Conservation (phyloP, 2,113 vertebrate genomes). For the Aptenodytes patagonicus region DNA sequence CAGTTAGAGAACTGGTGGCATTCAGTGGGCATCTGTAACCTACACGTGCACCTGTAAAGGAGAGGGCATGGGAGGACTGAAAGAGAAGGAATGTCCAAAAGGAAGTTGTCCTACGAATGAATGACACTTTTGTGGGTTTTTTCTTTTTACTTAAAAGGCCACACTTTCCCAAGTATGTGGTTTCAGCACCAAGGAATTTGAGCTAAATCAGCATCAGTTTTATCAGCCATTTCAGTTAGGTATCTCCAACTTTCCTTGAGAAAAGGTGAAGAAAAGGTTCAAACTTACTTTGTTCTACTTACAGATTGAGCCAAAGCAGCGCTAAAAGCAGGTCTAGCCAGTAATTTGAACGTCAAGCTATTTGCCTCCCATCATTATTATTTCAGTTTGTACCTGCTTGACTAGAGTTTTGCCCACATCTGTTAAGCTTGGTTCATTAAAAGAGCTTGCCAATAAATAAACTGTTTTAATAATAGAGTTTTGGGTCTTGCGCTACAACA, state of each 20-base stretch:
- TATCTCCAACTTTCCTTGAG: neutral
- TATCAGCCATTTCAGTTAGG: neutral
- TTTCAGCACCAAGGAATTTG: neutral
- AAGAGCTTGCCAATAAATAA: constrained; percentile 23
- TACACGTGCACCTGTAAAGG: fast-evolving
- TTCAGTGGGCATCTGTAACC: neutral
- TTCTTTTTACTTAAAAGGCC: neutral
- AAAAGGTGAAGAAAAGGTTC: neutral
- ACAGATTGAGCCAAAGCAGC: neutral
- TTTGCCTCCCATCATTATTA: neutral
- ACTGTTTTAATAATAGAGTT: constrained; percentile 4
- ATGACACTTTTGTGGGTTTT: neutral
- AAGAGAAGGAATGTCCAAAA: neutral
- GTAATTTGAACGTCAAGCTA: neutral
- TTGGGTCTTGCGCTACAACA: neutral
- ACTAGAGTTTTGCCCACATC: constrained; percentile 20
- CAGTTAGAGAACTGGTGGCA: neutral
- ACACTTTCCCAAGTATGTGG: neutral
- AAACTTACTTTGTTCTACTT: neutral
- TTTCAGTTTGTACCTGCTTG: neutral
- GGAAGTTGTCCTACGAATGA: neutral
- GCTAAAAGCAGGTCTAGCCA: constrained; percentile 4
- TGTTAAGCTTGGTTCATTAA: constrained; percentile 1
- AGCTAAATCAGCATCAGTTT: neutral
- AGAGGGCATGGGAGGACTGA: neutral